Evolutionary conservation across 2,888 invertebrate species (phyloP), one percentile per base, ranked within the genome.

Genomic region (Hofmannophila pseudospretella): DNA sequence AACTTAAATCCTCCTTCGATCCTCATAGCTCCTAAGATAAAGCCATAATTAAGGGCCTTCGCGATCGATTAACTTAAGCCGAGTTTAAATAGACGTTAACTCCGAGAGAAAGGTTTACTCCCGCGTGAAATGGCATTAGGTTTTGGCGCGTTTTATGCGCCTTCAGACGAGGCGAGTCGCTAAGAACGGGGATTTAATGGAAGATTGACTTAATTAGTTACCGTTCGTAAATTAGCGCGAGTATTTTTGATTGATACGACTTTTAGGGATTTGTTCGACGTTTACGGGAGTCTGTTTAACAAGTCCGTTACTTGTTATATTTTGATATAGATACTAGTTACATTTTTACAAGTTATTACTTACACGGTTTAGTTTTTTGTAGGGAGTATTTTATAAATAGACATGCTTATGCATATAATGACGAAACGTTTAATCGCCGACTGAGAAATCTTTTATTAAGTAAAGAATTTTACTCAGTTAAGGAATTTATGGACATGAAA

Each of bases 51-150:
- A 87, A 85, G 74, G 69, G 70, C 81, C 75, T 81, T 88, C 87
- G 67, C 84, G 67, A 85, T 84, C 85, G 87, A 88, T 88, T 87
- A 86, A 84, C 64, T 78, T 80, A 76, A 86, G 76, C 79, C 76
- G 72, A 85, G 84, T 86, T 86, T 79, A 85, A 85, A 84, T 71
- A 81, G 85, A 85, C 84, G 84, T 70, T 87, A 87, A 87, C 85
- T 84, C 75, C 64, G 49, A 61, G 71, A 78, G 87, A 88, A 85
- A 81, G 87, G 87, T 85, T 84, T 85, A 86, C 82, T 85, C 84
- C 79, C 69, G 67, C 85, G 86, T 87, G 84, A 85, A 87, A 87
- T 86, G 82, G 84, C 76, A 81, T 87, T 86, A 87, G 82, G 82
- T 85, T 84, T 84, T 85, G 82, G 76, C 80, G 79, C 80, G 71